These are phyloP conservation scores for Cheilosia vulpina DNA, from an alignment of 2,888 invertebrate genomes.

Conservation along the genomic window DNA sequence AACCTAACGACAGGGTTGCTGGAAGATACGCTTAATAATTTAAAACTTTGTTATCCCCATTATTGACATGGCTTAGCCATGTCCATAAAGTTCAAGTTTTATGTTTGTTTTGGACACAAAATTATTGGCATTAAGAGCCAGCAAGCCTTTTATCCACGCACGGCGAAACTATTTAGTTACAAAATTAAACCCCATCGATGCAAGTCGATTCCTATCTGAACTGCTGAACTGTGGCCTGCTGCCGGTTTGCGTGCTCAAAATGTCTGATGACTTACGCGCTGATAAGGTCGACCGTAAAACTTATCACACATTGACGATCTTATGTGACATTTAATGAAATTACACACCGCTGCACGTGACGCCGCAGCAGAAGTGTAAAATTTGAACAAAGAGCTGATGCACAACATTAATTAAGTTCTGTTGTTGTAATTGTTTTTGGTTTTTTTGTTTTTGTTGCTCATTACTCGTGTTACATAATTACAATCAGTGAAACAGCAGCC, in stretches of 20 bases:
- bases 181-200: conserved; percentile 40
- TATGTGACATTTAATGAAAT: conserved; percentile 68
- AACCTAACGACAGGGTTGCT: conserved; percentile 40
- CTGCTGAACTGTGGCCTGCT: background rate
- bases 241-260: conserved; percentile 30
- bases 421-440: conserved; percentile 22
- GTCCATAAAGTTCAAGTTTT: conserved; percentile 43
- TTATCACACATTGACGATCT: conserved; percentile 70
- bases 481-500: conserved; percentile 67
- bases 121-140: conserved; percentile 41
- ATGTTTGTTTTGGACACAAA: conserved; percentile 41
- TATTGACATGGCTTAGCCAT: conserved; percentile 65
- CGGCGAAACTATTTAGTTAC: background rate
- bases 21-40: conserved; percentile 56
- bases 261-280: conserved; percentile 27
- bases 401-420: conserved; percentile 62
- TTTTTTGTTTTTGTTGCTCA: conserved; percentile 5
- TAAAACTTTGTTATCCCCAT: conserved; percentile 66
- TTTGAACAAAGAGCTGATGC: conserved; percentile 57
- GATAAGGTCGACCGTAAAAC: conserved; percentile 53
- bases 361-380: conserved; percentile 44
- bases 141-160: conserved; percentile 42
- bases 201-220: conserved; percentile 28
- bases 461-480: conserved; percentile 53
- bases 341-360: conserved; percentile 64